A percentile compares a stretch with the other conserved stretches of the same genome.
These are phyloP conservation scores for Gephyroberyx darwinii DNA, from an alignment of 2,797 vertebrate species.

Conservation along the genomic window DNA sequence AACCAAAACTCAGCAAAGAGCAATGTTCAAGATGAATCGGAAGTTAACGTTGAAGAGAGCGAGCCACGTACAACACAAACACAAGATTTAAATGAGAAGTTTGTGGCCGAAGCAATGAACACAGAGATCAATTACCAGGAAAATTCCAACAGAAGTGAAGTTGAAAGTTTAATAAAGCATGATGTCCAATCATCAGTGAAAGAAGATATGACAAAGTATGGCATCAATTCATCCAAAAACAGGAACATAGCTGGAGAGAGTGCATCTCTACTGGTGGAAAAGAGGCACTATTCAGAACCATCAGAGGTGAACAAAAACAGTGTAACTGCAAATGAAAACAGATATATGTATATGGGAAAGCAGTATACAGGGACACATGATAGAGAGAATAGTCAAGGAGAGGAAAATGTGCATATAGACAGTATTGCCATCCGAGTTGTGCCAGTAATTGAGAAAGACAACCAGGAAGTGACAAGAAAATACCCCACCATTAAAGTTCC, in stretches of 20 bases:
- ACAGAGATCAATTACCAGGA: conserved; percentile 1
- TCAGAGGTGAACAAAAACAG: conserved; percentile 19
- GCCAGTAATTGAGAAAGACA: conserved; percentile 38
- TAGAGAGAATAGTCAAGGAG: conserved; percentile 31
- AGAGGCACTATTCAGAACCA: conserved; percentile 15
- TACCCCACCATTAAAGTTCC: neutral
- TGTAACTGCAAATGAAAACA: conserved; percentile 31
- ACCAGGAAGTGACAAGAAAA: conserved; percentile 27
- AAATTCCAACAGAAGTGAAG: conserved; percentile 13
- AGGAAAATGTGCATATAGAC: conserved; percentile 61
- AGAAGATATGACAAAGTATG: conserved; percentile 25
- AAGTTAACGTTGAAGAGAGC: conserved; percentile 19
- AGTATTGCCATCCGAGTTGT: conserved; percentile 69
- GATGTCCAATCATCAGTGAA: conserved; percentile 25
- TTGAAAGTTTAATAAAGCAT: conserved; percentile 24
- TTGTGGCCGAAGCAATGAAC: conserved; percentile 1
- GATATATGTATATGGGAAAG: conserved; percentile 4
- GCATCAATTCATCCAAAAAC: conserved; percentile 33
- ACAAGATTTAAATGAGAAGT: conserved; percentile 15
- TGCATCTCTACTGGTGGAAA: conserved; percentile 35
- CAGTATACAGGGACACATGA: conserved; percentile 14
- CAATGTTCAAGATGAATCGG: conserved; percentile 27
- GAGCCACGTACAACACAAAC: conserved; percentile 20
- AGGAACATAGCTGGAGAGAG: conserved; percentile 18
- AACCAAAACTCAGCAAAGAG: conserved; percentile 28